phyloP scores from a whole-genome alignment of 2,113 vertebrate species.

The mouse (Mus musculus) region DNA sequence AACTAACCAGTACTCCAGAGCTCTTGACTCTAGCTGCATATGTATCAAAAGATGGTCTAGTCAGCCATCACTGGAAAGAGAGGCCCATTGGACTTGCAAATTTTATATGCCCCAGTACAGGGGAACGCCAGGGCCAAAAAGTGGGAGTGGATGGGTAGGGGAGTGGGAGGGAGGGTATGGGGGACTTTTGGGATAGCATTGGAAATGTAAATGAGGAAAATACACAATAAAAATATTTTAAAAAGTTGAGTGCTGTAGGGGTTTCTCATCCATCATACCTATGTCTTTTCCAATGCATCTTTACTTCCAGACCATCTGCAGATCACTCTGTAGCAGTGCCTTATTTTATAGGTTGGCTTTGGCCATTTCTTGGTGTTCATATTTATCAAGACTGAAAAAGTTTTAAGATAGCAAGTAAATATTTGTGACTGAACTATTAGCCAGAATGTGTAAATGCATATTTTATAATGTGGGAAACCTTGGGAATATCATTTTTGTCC shows the following conservation, averaged over 20 bases:
- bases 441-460: background rate
- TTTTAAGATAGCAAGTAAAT: constrained; percentile 48
- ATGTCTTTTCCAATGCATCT: constrained; percentile 17
- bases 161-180: no score
- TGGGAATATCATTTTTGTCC: constrained; percentile 14
- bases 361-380: constrained; percentile 48
- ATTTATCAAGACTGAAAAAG: constrained; percentile 49
- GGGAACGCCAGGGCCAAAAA: no score
- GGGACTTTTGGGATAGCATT: no score
- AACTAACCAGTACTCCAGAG: no score
- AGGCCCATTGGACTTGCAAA: no score
- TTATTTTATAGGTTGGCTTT: constrained; percentile 6
- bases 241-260: constrained; percentile 13
- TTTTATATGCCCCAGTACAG: no score
- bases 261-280: constrained; percentile 29
- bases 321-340: background rate
- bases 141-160: no score
- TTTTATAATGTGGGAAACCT: constrained; percentile 58
- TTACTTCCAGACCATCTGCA: constrained; percentile 20
- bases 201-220: no score
- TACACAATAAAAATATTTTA: no score
- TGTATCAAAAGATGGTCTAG: no score
- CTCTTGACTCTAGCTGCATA: no score
- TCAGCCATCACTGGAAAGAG: no score
- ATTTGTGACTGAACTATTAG: constrained; percentile 58